Evolutionary conservation across 1,140 invertebrate species (phyloP).

Genomic region (Telenomus remus): DNA sequence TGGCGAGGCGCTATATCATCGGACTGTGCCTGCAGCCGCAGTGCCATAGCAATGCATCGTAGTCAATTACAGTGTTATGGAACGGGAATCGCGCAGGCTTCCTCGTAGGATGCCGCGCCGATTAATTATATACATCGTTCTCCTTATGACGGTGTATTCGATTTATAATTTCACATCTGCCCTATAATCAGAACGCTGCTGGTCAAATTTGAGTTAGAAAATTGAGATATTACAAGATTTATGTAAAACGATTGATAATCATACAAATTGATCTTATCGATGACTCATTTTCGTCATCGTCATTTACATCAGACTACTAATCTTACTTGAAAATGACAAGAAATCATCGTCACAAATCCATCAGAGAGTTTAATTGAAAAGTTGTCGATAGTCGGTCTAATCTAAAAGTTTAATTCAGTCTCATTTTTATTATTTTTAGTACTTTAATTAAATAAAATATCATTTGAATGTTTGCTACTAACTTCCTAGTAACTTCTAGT

Average conservation of each 20-base stretch:
- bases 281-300: background rate
- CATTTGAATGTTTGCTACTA: no score
- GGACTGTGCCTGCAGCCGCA: conserved; percentile 27
- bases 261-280: background rate
- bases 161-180: conserved; percentile 26
- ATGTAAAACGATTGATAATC: conserved; percentile 5
- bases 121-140: conserved; percentile 41
- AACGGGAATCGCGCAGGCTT: conserved; percentile 25
- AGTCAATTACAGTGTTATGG: conserved; percentile 39
- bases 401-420: no score
- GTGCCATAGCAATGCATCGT: conserved; percentile 35
- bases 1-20: conserved; percentile 24
- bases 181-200: conserved; percentile 17
- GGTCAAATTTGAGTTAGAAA: conserved; percentile 13
- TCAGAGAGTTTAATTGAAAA: no score
- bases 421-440: no score
- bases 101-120: conserved; percentile 39
- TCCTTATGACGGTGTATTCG: conserved; percentile 31
- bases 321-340: no score
- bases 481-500: no score
- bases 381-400: no score
- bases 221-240: conserved; percentile 31
- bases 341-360: no score
- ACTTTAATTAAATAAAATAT: no score
- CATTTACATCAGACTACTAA: no score